Base-by-base conservation (phyloP, 2,797 vertebrate species). In the Chrysocyon brachyurus region DNA sequence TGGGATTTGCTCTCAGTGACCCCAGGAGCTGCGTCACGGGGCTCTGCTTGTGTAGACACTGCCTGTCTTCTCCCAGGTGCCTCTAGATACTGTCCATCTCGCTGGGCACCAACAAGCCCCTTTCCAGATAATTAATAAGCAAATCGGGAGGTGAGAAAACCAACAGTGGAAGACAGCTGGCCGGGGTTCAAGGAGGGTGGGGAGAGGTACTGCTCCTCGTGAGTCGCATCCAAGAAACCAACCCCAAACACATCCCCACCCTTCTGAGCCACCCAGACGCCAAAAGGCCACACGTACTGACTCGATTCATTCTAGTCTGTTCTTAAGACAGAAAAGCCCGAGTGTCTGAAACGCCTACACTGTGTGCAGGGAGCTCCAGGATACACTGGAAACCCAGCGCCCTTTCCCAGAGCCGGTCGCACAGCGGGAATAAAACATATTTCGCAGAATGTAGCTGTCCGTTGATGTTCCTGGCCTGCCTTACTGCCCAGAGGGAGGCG, bases 121-220 rank as follows among this genome's bases (percentile, higher is more conserved):
- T 86, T 75, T 72, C 78, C 94, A 88, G 66, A 68, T 87, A 46
- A 77, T 79, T 79, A 82, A 52, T 87, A 96, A 91, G 84, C 94
- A 95, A 88, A 73, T 16, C 46, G 0, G 21, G 79, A 95, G 64
- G 91, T 15, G 79, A 94, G 96, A 91, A 81, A 64, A 36, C 2
- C 88, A 16, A 14, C 90, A 64, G 56, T 1, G 21, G 17, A 40
- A 93, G 61, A 26, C 2, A 0, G 3, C 12, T 79, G 97, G 91
- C 84, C 66, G n/a, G 2, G 2, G 24, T 78, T 87, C 93, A 64
- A 17, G 31, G 16, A 46, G 49, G 49, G 85, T 12, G 63, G 16
- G 61, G 59, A 66, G 14, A 14, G 36, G 82, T n/a, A n/a, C 33
- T 15, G 21, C 75, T 54, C 82, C 94, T 26, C 2, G 8, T 64